Percentiles rank a stretch among this genome's conserved stretches.
phyloP scores from a whole-genome alignment of 2,888 invertebrate genomes.

The Drosophila subquinaria region DNA sequence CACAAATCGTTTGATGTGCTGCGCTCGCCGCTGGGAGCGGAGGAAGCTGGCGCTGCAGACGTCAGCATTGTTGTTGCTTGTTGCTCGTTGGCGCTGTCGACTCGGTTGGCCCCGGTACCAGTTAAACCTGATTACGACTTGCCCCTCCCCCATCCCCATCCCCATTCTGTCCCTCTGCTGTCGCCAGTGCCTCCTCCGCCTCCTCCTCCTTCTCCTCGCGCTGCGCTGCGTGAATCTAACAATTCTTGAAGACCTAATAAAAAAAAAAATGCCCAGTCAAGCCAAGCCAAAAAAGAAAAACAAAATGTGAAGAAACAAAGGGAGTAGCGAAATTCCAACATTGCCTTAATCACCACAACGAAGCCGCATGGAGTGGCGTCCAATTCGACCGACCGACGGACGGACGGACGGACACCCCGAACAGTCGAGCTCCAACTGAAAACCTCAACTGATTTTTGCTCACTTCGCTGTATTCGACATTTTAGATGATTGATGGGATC shows the following conservation, averaged over 20 bases:
- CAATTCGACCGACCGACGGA: slow-evolving; percentile 7
- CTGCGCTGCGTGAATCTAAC: slow-evolving; percentile 48
- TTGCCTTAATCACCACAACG: slow-evolving; percentile 53
- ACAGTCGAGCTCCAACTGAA: slow-evolving; percentile 12
- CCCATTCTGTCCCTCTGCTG: slow-evolving; percentile 16
- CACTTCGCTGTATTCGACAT: slow-evolving; percentile 45
- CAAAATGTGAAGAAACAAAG: slow-evolving; percentile 44
- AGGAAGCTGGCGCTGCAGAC: slow-evolving; percentile 61
- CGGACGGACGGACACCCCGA: neutral
- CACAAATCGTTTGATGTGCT: slow-evolving; percentile 79
- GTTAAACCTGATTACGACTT: slow-evolving; percentile 74
- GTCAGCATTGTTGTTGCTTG: slow-evolving; percentile 34
- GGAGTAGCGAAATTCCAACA: slow-evolving; percentile 61
- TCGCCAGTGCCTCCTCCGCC: slow-evolving; percentile 8
- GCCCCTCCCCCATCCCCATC: slow-evolving; percentile 15
- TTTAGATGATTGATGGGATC: slow-evolving; percentile 57
- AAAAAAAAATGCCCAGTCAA: slow-evolving; percentile 27
- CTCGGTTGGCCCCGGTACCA: slow-evolving; percentile 59
- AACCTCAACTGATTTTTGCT: slow-evolving; percentile 51
- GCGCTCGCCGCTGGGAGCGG: slow-evolving; percentile 61
- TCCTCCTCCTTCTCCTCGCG: slow-evolving; percentile 12
- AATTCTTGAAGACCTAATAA: slow-evolving; percentile 65
- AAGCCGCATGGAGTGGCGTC: slow-evolving; percentile 19
- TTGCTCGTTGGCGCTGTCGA: slow-evolving; percentile 19
- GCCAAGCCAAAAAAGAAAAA: slow-evolving; percentile 12